Percentiles rank a stretch among this genome's conserved stretches.
Evolutionary conservation across 2,797 vertebrate genomes (phyloP).

Genomic region (Pachyuromys duprasi): DNA sequence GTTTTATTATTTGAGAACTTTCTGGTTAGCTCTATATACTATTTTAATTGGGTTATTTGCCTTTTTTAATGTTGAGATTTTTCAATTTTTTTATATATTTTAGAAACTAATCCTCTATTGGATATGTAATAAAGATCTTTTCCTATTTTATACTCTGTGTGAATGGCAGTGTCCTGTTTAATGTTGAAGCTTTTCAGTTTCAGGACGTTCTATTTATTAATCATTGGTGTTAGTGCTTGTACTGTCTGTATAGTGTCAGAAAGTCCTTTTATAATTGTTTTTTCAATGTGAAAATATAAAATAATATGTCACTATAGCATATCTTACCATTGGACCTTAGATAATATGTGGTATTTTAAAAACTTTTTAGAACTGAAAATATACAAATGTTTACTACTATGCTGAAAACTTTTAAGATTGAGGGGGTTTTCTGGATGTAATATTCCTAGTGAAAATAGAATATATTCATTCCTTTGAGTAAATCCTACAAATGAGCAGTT

Average conservation of each 20-base stretch:
- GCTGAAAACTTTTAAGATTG: neutral
- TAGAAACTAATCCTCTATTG: neutral
- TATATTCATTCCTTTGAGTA: neutral
- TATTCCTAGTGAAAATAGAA: neutral
- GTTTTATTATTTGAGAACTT: neutral
- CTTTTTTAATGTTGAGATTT: neutral
- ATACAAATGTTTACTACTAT: neutral
- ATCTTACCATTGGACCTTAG: neutral
- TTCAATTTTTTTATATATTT: neutral
- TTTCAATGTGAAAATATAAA: neutral
- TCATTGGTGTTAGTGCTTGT: neutral
- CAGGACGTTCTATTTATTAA: neutral
- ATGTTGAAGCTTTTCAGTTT: neutral
- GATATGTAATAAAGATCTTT: neutral
- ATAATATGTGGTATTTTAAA: neutral
- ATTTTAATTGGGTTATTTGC: neutral
- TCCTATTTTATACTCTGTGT: neutral
- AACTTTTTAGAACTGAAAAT: neutral
- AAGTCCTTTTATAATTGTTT: neutral
- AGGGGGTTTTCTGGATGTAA: neutral
- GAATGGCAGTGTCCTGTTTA: neutral
- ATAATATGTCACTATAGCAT: neutral
- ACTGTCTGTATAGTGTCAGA: neutral
- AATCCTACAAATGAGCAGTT: neutral
- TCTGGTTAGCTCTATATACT: neutral